Conservation (phyloP, 1,140 invertebrate species). For the Trichonephila inaurata region DNA sequence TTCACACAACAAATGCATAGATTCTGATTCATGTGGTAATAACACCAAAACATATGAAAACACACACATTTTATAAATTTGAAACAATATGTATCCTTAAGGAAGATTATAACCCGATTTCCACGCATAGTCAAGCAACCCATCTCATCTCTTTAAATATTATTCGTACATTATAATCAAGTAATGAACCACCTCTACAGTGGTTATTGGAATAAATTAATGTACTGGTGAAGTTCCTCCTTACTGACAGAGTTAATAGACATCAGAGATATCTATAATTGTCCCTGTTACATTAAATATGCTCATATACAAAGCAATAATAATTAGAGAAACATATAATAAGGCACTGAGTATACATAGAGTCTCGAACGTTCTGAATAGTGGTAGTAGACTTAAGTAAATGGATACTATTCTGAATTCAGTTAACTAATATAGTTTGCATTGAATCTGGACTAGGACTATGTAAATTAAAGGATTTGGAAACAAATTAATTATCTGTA, state of each 20-base stretch:
- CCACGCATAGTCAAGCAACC: no score
- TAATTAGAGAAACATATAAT: background rate
- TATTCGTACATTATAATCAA: background rate
- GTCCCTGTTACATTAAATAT: background rate
- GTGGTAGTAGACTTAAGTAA: background rate
- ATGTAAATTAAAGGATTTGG: background rate
- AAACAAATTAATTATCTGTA: background rate
- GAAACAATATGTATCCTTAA: no score
- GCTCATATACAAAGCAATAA: background rate
- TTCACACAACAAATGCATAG: no score
- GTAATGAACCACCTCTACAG: background rate
- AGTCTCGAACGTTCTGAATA: background rate
- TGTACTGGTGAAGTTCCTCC: background rate
- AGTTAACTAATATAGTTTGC: background rate
- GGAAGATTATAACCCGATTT: no score
- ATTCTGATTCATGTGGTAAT: no score
- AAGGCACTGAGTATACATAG: background rate
- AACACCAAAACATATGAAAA: no score
- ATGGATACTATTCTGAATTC: background rate
- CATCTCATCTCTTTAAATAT: background rate
- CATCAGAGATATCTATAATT: background rate
- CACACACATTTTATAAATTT: no score
- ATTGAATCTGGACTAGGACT: background rate
- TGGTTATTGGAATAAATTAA: background rate
- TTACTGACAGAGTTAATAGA: slow-evolving; percentile 3